A percentile compares a stretch with the other conserved stretches of the same genome.
Conservation (phyloP, 1,140 invertebrate species). For the Aporrectodea caliginosa region DNA sequence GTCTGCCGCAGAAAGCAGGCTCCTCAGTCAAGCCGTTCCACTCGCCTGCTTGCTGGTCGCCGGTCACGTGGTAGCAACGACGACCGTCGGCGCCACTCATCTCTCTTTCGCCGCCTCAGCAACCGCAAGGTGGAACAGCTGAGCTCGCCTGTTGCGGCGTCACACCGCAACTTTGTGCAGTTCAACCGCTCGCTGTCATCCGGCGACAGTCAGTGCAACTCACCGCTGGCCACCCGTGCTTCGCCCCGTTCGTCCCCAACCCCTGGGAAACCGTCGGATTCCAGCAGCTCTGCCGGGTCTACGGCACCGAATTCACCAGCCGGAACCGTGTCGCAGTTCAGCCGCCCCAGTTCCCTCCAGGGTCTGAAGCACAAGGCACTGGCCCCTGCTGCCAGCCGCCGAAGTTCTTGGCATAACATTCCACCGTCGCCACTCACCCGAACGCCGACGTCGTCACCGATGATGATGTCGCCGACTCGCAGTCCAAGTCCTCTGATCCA, state of each 20-base stretch:
- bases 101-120: slow-evolving; percentile 81
- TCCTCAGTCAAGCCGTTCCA: neutral
- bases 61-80: slow-evolving; percentile 52
- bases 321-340: slow-evolving; percentile 39
- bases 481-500: slow-evolving; percentile 72
- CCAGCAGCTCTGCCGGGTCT: slow-evolving; percentile 64
- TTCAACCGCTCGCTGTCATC: slow-evolving; percentile 58
- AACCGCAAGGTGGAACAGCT: slow-evolving; percentile 72
- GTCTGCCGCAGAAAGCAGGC: slow-evolving; percentile 60
- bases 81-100: slow-evolving; percentile 79
- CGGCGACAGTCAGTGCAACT: slow-evolving; percentile 52
- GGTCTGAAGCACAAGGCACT: slow-evolving; percentile 84
- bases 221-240: slow-evolving; percentile 51
- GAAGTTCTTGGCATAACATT: slow-evolving; percentile 92
- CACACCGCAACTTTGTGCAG: slow-evolving; percentile 49
- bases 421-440: slow-evolving; percentile 87
- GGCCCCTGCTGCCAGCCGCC: slow-evolving; percentile 70
- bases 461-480: slow-evolving; percentile 66
- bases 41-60: neutral
- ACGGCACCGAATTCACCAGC: slow-evolving; percentile 64
- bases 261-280: slow-evolving; percentile 59
- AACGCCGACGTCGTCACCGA: slow-evolving; percentile 76
- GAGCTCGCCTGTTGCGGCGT: slow-evolving; percentile 32
- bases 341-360: slow-evolving; percentile 84
- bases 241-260: slow-evolving; percentile 57